Evolutionary conservation across 2,113 vertebrate genomes (phyloP), one percentile per base, ranked within the genome.

Genomic region (Bos javanicus): DNA sequence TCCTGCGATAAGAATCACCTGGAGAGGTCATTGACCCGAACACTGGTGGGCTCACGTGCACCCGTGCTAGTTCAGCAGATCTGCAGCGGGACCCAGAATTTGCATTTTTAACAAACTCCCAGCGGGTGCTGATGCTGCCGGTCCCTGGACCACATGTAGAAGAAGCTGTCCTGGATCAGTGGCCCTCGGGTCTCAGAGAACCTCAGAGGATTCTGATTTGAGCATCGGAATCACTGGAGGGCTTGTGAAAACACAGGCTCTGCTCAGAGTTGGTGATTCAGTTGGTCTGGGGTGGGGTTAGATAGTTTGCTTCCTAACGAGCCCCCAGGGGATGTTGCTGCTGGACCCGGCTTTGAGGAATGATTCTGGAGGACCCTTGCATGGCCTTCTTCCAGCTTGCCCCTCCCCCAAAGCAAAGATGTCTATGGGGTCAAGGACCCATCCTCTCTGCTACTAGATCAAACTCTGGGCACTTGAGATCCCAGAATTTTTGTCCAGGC

Each of bases 21-120:
- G 36, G 46, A 88, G 39, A 67, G 33, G 16, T 28, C 16, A 11
- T 36, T 14, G 17, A 12, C 36, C 11, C 6, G 15, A 25, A 33
- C 0, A 23, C 9, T 2, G 1, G 39, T 81, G 33, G 43, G 7
- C 21, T 33, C 3, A n/a, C 6, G 39, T 6, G 13, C 23, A 15
- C 57, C 19, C 0, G 0, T 52, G 64, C 78, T 11, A 15, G 50
- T 43, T 36, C 62, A 39, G 83, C 10, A 0, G 48, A 39, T 76
- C 76, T 43, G 46, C 1, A 3, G 50, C 1, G 19, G 76, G 48
- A 57, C 16, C 80, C 17, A 28, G 82, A 50, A 23, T 46, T 62
- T 48, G 54, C 25, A 83, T 36, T 33, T 59, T 56, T 43, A 52
- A 13, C 39, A 87, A 26, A 23, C 15, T 52, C n/a, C 56, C 52